A percentile compares a stretch with the other conserved stretches of the same genome.
Evolutionary conservation across 2,797 vertebrate species (phyloP).

Genomic region (Sebastes kiyomatsui): DNA sequence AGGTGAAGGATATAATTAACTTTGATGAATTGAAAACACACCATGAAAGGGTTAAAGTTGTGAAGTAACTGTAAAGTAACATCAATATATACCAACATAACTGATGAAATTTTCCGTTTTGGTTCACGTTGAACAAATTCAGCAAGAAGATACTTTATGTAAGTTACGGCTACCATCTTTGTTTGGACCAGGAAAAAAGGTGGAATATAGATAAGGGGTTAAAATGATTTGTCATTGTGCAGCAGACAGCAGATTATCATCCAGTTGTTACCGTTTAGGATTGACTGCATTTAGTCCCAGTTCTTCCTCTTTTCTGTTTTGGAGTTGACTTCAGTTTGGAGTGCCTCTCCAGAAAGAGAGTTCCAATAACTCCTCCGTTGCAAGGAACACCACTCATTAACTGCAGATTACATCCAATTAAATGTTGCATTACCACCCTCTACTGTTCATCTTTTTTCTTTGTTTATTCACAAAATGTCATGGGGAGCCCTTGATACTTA

Average conservation of each 20-base stretch:
- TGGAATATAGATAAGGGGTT: neutral
- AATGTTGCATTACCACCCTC: slow-evolving; percentile 5
- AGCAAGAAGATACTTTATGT: neutral
- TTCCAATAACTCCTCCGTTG: neutral
- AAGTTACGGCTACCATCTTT: neutral
- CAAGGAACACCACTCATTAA: neutral
- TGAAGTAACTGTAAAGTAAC: neutral
- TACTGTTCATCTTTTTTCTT: slow-evolving; percentile 19
- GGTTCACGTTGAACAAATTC: neutral
- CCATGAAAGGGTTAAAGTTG: no score
- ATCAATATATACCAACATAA: neutral
- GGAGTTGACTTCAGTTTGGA: neutral
- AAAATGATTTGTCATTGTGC: neutral
- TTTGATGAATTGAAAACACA: no score
- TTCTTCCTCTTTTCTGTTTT: neutral
- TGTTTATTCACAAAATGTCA: neutral
- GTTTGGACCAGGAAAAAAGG: neutral
- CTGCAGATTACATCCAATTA: slow-evolving; percentile 3
- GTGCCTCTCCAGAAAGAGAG: neutral
- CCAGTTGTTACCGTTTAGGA: neutral
- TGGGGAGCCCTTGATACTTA: neutral
- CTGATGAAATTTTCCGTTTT: neutral
- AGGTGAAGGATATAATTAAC: no score
- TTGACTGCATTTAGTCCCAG: neutral
- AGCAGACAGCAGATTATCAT: neutral